Evolutionary conservation across 2,888 invertebrate genomes (phyloP), one percentile per base, ranked within the genome.

Genomic region (Temnothorax unifasciatus): DNA sequence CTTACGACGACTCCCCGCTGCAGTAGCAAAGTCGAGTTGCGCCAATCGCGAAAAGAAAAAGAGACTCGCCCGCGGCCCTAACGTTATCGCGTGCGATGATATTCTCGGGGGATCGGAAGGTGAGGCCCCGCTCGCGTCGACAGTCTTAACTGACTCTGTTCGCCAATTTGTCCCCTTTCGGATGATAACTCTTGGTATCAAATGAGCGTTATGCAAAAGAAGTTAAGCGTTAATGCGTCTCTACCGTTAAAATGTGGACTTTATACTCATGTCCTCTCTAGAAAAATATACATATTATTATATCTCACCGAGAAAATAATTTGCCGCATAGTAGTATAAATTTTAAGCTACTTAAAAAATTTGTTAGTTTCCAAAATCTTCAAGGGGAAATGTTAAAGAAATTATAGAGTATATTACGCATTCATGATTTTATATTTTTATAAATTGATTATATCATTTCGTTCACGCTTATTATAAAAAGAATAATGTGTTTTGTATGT

Each of bases 1-100:
- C 93, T 93, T 92, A 93, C 91, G 90, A 41, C 66, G 93, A 91
- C 93, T 93, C 92, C 94, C 94, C 85, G 93, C 92, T 92, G 92
- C 74, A 82, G 82, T 84, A 84, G 88, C 89, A 64, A 64, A 52
- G 64, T 38, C 79, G n/a, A 54, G 82, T 83, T 85, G 74, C 85
- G 54, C 84, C 68, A 82, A 68, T 86, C 86, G 88, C 87, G 88
- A 85, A 87, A 86, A 86, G 81, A 83, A 85, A 79, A 21, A 21
- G 59, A 74, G 64, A 44, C 34, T 29, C 21, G 25, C 21, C 11
- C 50, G 38, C 50, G 44, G 25, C 41, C 29, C 15, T 15, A 59
- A 83, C 15, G 41, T 29, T 85, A 69, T 69, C 34, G 69, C 59
- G 61, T 61, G 86, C 68, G 86, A 84, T 85, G 85, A 89, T 84